Percentiles rank a stretch among this genome's conserved stretches.
Evolutionary conservation across 2,797 vertebrate genomes (phyloP).

Genomic region (Prunella strophiata): DNA sequence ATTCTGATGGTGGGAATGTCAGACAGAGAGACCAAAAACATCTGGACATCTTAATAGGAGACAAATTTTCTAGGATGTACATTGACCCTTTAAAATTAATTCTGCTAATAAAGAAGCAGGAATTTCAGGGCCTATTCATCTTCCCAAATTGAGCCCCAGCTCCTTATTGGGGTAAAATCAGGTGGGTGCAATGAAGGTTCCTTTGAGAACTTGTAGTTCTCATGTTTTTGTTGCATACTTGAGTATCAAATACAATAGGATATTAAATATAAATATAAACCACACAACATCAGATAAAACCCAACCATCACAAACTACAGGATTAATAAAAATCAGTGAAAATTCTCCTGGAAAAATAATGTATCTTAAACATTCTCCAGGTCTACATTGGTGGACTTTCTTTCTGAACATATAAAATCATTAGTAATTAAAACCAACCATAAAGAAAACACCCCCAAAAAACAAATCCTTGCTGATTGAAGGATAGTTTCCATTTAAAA

Average conservation of each 20-base stretch:
- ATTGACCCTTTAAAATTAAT: slow-evolving; percentile 76
- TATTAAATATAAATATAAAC: background rate
- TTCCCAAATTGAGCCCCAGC: background rate
- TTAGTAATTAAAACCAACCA: slow-evolving; percentile 2
- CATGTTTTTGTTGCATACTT: background rate
- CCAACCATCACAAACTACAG: background rate
- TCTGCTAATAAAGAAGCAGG: slow-evolving; percentile 67
- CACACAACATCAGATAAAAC: background rate
- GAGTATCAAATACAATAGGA: background rate
- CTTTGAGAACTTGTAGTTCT: background rate
- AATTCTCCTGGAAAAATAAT: background rate
- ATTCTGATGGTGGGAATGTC: slow-evolving; percentile 81
- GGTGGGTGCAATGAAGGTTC: background rate
- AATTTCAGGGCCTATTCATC: slow-evolving; percentile 56
- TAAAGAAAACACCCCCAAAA: background rate
- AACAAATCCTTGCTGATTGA: background rate
- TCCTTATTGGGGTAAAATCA: background rate
- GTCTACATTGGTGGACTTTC: background rate
- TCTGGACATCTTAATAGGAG: slow-evolving; percentile 77
- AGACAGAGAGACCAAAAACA: slow-evolving; percentile 77
- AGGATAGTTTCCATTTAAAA: background rate
- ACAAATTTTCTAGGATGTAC: slow-evolving; percentile 72
- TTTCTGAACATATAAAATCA: background rate
- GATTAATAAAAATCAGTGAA: slow-evolving; percentile 9
- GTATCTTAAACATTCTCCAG: background rate